These are phyloP conservation scores for Euplagia quadripunctaria DNA, from an alignment of 2,888 invertebrate genomes.

Conservation along the genomic window DNA sequence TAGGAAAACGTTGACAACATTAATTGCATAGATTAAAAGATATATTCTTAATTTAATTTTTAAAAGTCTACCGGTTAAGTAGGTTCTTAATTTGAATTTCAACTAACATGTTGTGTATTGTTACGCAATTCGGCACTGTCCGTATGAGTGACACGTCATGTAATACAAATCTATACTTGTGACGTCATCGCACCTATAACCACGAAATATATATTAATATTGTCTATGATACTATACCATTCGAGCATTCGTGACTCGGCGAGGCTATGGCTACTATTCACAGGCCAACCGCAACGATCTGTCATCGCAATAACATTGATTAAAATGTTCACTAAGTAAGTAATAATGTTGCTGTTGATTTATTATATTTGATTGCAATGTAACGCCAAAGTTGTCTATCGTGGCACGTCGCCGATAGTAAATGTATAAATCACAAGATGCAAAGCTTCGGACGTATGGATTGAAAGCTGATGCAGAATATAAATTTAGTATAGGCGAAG, in stretches of 20 bases:
- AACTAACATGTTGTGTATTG: slow-evolving; percentile 10
- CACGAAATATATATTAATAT: slow-evolving; percentile 34
- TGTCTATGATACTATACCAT: slow-evolving; percentile 33
- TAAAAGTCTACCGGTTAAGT: slow-evolving; percentile 3
- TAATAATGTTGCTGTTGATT: slow-evolving; percentile 75
- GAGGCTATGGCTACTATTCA: slow-evolving; percentile 56
- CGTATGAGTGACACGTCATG: slow-evolving; percentile 6
- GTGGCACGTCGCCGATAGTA: slow-evolving; percentile 42
- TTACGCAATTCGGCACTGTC: slow-evolving; percentile 9
- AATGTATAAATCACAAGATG: slow-evolving; percentile 40
- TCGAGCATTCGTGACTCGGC: slow-evolving; percentile 49
- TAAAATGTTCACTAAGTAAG: slow-evolving; percentile 78
- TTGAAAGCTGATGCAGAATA: slow-evolving; percentile 24
- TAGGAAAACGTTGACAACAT: neutral
- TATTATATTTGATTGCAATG: slow-evolving; percentile 71
- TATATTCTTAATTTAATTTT: neutral
- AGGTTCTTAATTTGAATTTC: slow-evolving; percentile 13
- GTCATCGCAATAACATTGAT: slow-evolving; percentile 76
- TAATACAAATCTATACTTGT: slow-evolving; percentile 22
- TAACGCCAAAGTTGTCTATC: slow-evolving; percentile 58
- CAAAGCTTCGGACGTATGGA: slow-evolving; percentile 11
- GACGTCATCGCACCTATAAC: slow-evolving; percentile 44
- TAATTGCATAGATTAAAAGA: neutral
- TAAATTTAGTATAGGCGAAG: neutral
- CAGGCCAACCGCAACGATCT: slow-evolving; percentile 66